A percentile compares a stretch with the other conserved stretches of the same genome.
Evolutionary conservation across 2,888 invertebrate species (phyloP).

Genomic region (Luperina testacea): DNA sequence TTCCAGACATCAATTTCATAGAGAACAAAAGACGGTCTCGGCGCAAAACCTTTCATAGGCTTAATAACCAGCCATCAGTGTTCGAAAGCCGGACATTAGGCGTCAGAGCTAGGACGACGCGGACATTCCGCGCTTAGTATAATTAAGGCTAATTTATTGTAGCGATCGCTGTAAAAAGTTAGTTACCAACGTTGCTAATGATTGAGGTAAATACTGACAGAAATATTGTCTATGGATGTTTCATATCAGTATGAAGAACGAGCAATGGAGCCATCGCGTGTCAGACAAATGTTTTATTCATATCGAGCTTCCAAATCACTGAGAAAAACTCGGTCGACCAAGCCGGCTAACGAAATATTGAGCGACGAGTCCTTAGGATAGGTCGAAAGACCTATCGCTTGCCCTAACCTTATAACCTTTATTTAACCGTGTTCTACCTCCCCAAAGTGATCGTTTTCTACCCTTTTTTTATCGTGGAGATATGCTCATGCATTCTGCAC

Average conservation of each 20-base stretch:
- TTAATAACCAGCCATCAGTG: slow-evolving; percentile 74
- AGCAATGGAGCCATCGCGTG: background rate
- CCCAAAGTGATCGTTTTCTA: slow-evolving; percentile 28
- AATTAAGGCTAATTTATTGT: slow-evolving; percentile 77
- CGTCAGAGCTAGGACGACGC: slow-evolving; percentile 70
- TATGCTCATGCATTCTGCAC: no score
- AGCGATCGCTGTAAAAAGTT: slow-evolving; percentile 67
- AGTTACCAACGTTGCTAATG: slow-evolving; percentile 28
- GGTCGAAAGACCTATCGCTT: slow-evolving; percentile 46
- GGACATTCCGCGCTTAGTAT: slow-evolving; percentile 69
- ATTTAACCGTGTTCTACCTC: slow-evolving; percentile 35
- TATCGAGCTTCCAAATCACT: slow-evolving; percentile 14
- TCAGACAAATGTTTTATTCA: slow-evolving; percentile 37
- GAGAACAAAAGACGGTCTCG: slow-evolving; percentile 73
- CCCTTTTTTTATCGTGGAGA: no score
- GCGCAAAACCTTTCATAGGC: slow-evolving; percentile 69
- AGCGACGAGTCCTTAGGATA: slow-evolving; percentile 19
- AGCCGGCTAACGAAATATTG: slow-evolving; percentile 34
- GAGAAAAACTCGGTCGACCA: slow-evolving; percentile 29
- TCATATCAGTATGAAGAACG: slow-evolving; percentile 16
- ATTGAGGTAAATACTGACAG: slow-evolving; percentile 22
- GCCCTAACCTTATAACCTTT: slow-evolving; percentile 56
- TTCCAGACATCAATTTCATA: slow-evolving; percentile 68
- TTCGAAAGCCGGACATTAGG: slow-evolving; percentile 68
- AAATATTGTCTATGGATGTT: slow-evolving; percentile 12